Conservation (phyloP, 2,888 invertebrate species). For the Anoplius nigerrimus region DNA sequence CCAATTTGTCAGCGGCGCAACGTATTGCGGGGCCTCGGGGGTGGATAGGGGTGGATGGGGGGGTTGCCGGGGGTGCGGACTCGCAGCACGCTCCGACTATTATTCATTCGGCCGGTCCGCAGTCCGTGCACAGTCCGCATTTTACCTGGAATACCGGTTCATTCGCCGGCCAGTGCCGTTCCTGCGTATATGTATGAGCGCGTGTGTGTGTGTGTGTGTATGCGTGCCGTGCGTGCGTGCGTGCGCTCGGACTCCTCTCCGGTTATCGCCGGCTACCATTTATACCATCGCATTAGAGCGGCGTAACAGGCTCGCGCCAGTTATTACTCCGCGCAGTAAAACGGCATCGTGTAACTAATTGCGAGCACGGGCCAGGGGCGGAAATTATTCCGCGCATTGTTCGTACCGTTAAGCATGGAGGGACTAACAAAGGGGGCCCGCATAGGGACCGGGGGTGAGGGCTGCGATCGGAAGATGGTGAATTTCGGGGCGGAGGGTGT, state of each 20-base stretch:
- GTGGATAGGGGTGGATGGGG: background rate
- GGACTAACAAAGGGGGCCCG: background rate
- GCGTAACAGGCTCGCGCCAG: conserved; percentile 27
- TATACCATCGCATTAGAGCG: conserved; percentile 37
- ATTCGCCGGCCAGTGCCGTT: conserved; percentile 16
- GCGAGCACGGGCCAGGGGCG: conserved; percentile 30
- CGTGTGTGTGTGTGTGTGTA: background rate
- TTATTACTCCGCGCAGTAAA: conserved; percentile 37
- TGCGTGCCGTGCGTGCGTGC: background rate
- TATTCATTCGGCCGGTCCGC: conserved; percentile 50
- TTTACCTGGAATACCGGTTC: conserved; percentile 35
- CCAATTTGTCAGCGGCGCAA: conserved; percentile 57
- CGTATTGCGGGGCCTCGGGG: conserved; percentile 41
- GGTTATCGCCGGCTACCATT: conserved; percentile 42
- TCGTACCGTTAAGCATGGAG: conserved; percentile 22
- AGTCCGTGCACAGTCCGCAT: conserved; percentile 23
- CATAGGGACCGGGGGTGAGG: background rate
- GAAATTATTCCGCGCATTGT: conserved; percentile 39
- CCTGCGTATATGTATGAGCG: conserved; percentile 15
- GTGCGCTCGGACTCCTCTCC: conserved; percentile 5
- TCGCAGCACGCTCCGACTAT: conserved; percentile 50
- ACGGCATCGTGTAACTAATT: conserved; percentile 45
- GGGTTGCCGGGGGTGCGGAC: conserved; percentile 32
- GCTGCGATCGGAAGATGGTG: background rate
- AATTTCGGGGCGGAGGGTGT: no score